Base-by-base conservation (phyloP, 1,140 invertebrate genomes). In the Portunus trituberculatus region DNA sequence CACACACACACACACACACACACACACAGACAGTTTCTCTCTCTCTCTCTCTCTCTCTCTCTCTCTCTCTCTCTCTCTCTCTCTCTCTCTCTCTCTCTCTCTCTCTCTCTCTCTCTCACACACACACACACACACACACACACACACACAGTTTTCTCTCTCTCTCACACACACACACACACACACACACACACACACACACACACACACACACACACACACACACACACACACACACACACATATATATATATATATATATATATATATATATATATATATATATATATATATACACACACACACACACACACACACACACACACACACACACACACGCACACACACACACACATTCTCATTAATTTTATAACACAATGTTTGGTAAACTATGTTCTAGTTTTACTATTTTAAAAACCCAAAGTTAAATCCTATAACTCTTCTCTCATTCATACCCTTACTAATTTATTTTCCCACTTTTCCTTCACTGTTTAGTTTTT, bases 121-220 rank as follows among this genome's bases (percentile, higher is more conserved):
- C 76, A 82, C 76, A 82, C 76, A 82, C 76, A 82, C 76, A 82
- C 76, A 82, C 76, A 82, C 76, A 82, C 76, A 82, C 76, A 82
- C 76, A 82, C 76, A 82, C 76, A 82, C 76, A 82, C 76, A 82
- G n/a, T n/a, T n/a, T n/a, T n/a, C n/a, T n/a, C n/a, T n/a, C 67
- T 14, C 67, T 14, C 67, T 14, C 76, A 82, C 76, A 82, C 76
- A 82, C 76, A 82, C 76, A 82, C 76, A 82, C 76, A 82, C 76
- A 82, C 76, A 82, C 76, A 82, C 76, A 82, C 76, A 82, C 76
- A 82, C 76, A 82, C 76, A 82, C 76, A 82, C 76, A 82, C 76
- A 82, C 76, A 82, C 76, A 82, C 76, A 82, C 76, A 82, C 76
- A 82, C 76, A 82, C 76, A 82, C 76, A 82, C 76, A 82, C 76